A percentile compares a stretch with the other conserved stretches of the same genome.
phyloP scores from a whole-genome alignment of 2,888 invertebrate genomes.

The Sminthurides aquaticus region DNA sequence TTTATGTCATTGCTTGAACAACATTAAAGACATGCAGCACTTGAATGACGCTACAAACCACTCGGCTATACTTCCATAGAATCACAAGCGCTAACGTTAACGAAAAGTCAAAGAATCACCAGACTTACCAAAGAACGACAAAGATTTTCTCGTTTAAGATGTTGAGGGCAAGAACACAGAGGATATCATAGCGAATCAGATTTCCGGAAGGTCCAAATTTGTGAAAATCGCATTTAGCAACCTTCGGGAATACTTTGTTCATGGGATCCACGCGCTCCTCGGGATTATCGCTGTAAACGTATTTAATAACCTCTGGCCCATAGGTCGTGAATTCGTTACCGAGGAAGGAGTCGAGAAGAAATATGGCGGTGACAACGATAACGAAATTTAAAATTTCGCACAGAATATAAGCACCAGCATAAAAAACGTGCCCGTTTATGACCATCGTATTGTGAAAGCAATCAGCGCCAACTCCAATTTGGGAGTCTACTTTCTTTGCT shows the following conservation, averaged over 20 bases:
- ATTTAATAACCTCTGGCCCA: constrained; percentile 44
- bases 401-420: constrained; percentile 38
- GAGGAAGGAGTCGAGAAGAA: constrained; percentile 44
- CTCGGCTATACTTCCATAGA: no score
- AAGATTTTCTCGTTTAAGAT: constrained; percentile 45
- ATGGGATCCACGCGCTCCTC: constrained; percentile 44
- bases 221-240: constrained; percentile 45
- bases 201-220: constrained; percentile 39
- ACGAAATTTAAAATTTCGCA: constrained; percentile 44
- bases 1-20: no score
- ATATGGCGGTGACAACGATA: constrained; percentile 45
- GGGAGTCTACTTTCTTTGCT: constrained; percentile 20
- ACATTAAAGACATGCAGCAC: no score
- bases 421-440: constrained; percentile 17
- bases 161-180: constrained; percentile 45
- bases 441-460: constrained; percentile 25
- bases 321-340: constrained; percentile 44
- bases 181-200: constrained; percentile 41
- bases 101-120: no score
- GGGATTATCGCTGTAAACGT: constrained; percentile 38
- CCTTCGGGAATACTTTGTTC: constrained; percentile 43
- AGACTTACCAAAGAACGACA: constrained; percentile 41
- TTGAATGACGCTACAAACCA: no score
- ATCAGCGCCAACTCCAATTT: constrained; percentile 33
- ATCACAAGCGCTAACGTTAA: no score